Evolutionary conservation across 2,113 vertebrate genomes (phyloP), one percentile per base, ranked within the genome.

Genomic region (Chroicocephalus ridibundus): DNA sequence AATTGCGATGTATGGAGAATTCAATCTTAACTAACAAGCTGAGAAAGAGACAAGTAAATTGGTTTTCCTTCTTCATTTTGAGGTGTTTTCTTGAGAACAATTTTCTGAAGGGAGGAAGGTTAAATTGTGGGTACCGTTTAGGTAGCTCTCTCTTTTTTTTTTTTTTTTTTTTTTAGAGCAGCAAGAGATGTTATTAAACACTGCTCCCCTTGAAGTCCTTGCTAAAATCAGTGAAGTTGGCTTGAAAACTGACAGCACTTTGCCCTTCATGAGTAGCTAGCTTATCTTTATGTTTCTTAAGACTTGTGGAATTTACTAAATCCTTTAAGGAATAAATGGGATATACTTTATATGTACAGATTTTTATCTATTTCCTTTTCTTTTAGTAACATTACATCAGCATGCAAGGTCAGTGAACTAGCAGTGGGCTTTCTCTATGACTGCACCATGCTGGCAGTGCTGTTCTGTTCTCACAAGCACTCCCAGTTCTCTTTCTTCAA

Each of bases 61-160:
- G 32, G 40, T 81, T 97, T 88, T 95, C 70, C 47, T 82, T 96
- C 58, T 97, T 96, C 49, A 29, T 96, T 96, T 89, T 96, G 24
- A 47, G 80, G 17, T 94, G 82, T 84, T 72, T 93, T 65, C 75
- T 88, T 49, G 58, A 86, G 74, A 88, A 74, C 19, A 92, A 8
- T 87, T 90, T 96, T 96, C 40, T 5, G 18, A 92, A 94, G 92
- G 49, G 36, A 93, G 44, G 78, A 16, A 49, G 7, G 91, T 94
- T 91, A 85, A 96, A 91, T 96, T 95, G 84, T 92, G 86, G 31
- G 57, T 87, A 27, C 42, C 40, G 16, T 74, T 96, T 93, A 95
- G 88, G 64, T 54, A 85, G 66, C 32, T 72, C 46, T 83, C 38
- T 38, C 38, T 38, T 83, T 90, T 95, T 95, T 91, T 83, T 90